Evolutionary conservation across 2,888 invertebrate species (phyloP).

Genomic region (Scaptomyza parva): DNA sequence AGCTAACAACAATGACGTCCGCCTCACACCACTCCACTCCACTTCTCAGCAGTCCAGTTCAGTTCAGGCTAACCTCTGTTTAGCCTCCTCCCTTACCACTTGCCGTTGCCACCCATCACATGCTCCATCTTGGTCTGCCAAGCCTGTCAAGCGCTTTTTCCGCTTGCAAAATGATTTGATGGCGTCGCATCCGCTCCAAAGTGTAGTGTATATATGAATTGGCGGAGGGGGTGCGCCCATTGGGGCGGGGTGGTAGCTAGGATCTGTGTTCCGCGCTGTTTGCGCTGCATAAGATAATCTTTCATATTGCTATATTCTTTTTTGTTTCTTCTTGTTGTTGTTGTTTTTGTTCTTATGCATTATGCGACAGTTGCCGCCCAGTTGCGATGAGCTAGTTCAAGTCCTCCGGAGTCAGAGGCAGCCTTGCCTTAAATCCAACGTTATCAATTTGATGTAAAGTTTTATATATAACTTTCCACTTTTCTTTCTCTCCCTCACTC

Average conservation of each 20-base stretch:
- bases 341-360: slow-evolving; percentile 62
- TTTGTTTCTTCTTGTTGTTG: slow-evolving; percentile 47
- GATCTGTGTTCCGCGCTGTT: slow-evolving; percentile 55
- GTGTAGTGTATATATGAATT: slow-evolving; percentile 23
- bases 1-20: slow-evolving; percentile 52
- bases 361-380: slow-evolving; percentile 55
- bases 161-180: slow-evolving; percentile 82
- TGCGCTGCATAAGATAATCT: slow-evolving; percentile 73
- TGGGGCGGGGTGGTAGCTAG: not conserved
- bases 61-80: not conserved
- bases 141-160: slow-evolving; percentile 76
- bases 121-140: slow-evolving; percentile 52
- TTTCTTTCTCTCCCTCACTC: slow-evolving; percentile 50
- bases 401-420: slow-evolving; percentile 8
- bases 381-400: slow-evolving; percentile 34
- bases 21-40: slow-evolving; percentile 1
- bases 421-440: slow-evolving; percentile 22
- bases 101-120: slow-evolving; percentile 3
- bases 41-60: too few relatives aligned
- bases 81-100: not conserved
- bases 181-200: slow-evolving; percentile 75
- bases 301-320: slow-evolving; percentile 63
- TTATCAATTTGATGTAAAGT: slow-evolving; percentile 81
- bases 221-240: not conserved
- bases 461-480: slow-evolving; percentile 81